These are phyloP conservation scores for Lycocorax pyrrhopterus DNA, from an alignment of 2,113 vertebrate genomes.

Conservation along the genomic window DNA sequence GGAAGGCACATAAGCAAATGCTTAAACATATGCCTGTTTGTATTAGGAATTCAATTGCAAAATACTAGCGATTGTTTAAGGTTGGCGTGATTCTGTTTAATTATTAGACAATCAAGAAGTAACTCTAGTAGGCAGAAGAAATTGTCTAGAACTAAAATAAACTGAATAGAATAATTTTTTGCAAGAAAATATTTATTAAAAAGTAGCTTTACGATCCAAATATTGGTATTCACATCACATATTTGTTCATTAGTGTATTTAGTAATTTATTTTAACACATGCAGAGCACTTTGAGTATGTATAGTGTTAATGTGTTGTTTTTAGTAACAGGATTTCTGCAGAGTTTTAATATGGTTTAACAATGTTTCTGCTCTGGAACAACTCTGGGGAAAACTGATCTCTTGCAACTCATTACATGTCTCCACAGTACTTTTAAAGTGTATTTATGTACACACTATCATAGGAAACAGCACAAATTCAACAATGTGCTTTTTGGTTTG, in stretches of 20 bases:
- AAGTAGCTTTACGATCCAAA: not conserved
- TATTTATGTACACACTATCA: not conserved
- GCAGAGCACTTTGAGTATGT: not conserved
- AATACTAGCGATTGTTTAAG: not conserved
- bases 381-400: not conserved
- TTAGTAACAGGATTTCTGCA: not conserved
- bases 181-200: not conserved
- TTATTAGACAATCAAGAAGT: not conserved
- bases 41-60: not conserved
- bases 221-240: not conserved
- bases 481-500: not conserved
- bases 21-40: not conserved
- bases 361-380: not conserved
- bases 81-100: not conserved
- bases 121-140: not conserved
- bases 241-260: not conserved
- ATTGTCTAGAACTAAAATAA: not conserved
- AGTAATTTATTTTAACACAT: not conserved
- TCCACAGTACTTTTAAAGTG: not conserved
- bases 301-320: not conserved
- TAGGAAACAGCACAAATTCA: not conserved
- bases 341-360: not conserved
- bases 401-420: not conserved
- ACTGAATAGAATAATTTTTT: not conserved
- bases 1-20: not conserved